These are phyloP conservation scores for Hepsetus odoe DNA, from an alignment of 2,113 vertebrate species.

Conservation along the genomic window DNA sequence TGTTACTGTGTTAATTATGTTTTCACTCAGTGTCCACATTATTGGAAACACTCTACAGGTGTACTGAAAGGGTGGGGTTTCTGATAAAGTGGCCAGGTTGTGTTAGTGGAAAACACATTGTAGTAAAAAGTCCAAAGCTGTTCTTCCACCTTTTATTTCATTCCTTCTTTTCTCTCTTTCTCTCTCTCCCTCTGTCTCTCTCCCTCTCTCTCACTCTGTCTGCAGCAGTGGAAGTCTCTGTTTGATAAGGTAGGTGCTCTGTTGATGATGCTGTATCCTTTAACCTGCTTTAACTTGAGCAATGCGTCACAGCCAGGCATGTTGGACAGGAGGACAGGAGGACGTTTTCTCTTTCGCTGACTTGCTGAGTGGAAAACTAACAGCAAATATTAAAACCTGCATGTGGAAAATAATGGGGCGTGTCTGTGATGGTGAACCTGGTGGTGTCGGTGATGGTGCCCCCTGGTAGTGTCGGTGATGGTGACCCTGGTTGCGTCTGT, in stretches of 20 bases:
- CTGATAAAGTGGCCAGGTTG: too few species aligned
- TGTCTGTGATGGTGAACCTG: too few species aligned
- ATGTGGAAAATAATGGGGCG: too few species aligned
- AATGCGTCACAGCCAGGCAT: too few species aligned
- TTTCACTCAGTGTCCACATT: background rate
- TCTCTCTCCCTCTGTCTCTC: slow-evolving; percentile 8
- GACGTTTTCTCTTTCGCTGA: too few species aligned
- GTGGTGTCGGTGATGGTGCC: too few species aligned
- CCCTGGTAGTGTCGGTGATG: too few species aligned
- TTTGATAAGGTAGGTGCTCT: slow-evolving; percentile 20
- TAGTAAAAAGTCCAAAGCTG: background rate
- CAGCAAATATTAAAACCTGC: too few species aligned
- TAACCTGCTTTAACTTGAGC: background rate
- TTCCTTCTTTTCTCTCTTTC: slow-evolving; percentile 1
- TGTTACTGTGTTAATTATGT: background rate
- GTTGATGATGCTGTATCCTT: background rate
- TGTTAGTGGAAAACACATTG: background rate
- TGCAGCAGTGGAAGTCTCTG: slow-evolving; percentile 39
- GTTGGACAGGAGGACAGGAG: too few species aligned
- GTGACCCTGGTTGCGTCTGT: too few species aligned
- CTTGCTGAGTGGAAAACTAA: too few species aligned
- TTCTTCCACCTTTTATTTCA: slow-evolving; percentile 36
- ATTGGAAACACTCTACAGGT: background rate
- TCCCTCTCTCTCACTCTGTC: slow-evolving; percentile 4
- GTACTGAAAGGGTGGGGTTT: too few species aligned